Evolutionary conservation across 2,113 vertebrate genomes (phyloP).

Genomic region (Canis aureus): DNA sequence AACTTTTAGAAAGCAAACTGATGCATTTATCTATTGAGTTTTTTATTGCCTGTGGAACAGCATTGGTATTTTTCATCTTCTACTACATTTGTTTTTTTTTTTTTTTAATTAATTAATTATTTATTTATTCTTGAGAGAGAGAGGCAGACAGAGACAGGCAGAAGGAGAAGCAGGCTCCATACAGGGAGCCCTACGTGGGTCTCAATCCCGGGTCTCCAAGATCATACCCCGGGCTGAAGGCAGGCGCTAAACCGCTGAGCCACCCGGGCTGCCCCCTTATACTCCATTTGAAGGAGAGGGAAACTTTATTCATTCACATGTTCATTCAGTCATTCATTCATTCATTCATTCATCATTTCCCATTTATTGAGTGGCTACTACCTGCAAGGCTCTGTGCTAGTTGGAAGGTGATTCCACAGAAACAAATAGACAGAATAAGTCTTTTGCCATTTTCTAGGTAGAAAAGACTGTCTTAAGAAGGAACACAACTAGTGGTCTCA

Average conservation of each 20-base stretch:
- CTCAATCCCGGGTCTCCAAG: no score
- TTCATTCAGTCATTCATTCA: neutral
- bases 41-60: conserved; percentile 10
- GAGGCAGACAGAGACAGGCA: no score
- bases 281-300: neutral
- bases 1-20: conserved; percentile 57
- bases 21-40: conserved; percentile 34
- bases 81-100: neutral
- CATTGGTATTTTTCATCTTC: neutral
- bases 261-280: no score
- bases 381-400: neutral
- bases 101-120: no score
- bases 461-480: conserved; percentile 44
- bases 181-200: no score
- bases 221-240: no score
- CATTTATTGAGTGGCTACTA: neutral
- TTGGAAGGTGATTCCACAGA: neutral
- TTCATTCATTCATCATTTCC: neutral
- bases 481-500: neutral
- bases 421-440: neutral
- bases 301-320: neutral
- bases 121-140: no score
- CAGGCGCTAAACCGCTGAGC: no score
- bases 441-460: conserved; percentile 12
- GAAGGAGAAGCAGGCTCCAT: no score